Evolutionary conservation across 2,797 vertebrate genomes (phyloP).

Genomic region (Buceros bicornis): DNA sequence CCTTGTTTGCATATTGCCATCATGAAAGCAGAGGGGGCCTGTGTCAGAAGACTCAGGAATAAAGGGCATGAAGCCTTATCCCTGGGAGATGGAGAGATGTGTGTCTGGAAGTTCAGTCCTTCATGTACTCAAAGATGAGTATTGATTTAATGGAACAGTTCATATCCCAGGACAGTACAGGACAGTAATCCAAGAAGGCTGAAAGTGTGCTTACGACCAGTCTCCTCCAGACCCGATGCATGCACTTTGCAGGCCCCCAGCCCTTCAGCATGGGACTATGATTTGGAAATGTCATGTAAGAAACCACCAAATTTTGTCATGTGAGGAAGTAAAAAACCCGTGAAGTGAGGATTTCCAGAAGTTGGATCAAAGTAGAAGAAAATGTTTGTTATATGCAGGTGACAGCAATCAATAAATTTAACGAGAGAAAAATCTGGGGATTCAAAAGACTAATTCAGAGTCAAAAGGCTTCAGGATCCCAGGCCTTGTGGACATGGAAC

Average conservation of each 20-base stretch:
- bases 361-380: background rate
- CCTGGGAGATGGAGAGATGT: background rate
- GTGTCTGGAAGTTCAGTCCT: background rate
- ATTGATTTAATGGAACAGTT: background rate
- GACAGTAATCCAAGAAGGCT: rapidly evolving
- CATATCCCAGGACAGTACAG: background rate
- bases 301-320: background rate
- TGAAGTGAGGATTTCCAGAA: background rate
- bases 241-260: background rate
- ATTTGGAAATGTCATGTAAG: background rate
- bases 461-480: background rate
- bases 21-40: background rate
- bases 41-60: background rate
- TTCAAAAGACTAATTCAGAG: background rate
- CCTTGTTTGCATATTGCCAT: background rate
- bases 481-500: background rate
- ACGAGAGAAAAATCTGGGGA: background rate
- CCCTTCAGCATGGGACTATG: background rate
- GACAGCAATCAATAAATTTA: conserved; percentile 5
- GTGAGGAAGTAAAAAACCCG: background rate
- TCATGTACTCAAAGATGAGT: background rate
- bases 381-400: background rate
- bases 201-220: background rate
- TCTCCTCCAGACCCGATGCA: rapidly evolving
- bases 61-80: rapidly evolving